A percentile compares a stretch with the other conserved stretches of the same genome.
Evolutionary conservation across 2,797 vertebrate species (phyloP).

Genomic region (Darevskia mixta): DNA sequence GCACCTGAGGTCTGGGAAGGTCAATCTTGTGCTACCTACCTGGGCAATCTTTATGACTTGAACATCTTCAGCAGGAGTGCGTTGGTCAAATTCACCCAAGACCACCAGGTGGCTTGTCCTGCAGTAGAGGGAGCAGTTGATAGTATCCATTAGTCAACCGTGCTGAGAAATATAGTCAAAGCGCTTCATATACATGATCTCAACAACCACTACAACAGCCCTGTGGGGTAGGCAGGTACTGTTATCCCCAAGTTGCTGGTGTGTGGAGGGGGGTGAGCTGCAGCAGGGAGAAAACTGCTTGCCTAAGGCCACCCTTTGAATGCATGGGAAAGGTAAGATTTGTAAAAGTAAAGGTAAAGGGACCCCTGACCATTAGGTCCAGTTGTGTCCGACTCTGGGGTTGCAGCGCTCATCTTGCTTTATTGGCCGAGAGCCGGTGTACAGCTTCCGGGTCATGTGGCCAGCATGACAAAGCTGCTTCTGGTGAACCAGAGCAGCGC

Average conservation of each 20-base stretch:
- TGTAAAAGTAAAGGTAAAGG: too few relatives aligned
- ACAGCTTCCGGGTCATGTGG: too few relatives aligned
- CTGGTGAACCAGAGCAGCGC: too few relatives aligned
- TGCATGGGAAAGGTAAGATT: not conserved
- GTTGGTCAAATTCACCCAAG: conserved; percentile 86
- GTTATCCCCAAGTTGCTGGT: not conserved
- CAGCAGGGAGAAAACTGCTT: too few relatives aligned
- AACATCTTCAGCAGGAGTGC: conserved; percentile 69
- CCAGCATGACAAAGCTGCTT: too few relatives aligned
- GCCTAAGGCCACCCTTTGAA: not conserved
- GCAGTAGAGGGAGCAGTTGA: not conserved
- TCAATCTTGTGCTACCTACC: conserved; percentile 76
- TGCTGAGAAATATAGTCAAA: not conserved
- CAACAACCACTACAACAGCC: not conserved
- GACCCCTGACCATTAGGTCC: too few relatives aligned
- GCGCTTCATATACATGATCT: not conserved
- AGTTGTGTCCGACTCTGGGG: too few relatives aligned
- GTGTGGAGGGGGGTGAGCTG: too few relatives aligned
- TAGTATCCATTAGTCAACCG: too few relatives aligned
- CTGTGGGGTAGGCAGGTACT: not conserved
- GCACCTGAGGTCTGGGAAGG: not conserved
- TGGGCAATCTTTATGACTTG: conserved; percentile 80
- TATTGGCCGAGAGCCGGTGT: too few relatives aligned
- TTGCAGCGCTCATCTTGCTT: too few relatives aligned
- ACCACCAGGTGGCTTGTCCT: conserved; percentile 84